A percentile compares a stretch with the other conserved stretches of the same genome.
Conservation (phyloP, 2,888 invertebrate genomes). For the Hypolimnas misippus region DNA sequence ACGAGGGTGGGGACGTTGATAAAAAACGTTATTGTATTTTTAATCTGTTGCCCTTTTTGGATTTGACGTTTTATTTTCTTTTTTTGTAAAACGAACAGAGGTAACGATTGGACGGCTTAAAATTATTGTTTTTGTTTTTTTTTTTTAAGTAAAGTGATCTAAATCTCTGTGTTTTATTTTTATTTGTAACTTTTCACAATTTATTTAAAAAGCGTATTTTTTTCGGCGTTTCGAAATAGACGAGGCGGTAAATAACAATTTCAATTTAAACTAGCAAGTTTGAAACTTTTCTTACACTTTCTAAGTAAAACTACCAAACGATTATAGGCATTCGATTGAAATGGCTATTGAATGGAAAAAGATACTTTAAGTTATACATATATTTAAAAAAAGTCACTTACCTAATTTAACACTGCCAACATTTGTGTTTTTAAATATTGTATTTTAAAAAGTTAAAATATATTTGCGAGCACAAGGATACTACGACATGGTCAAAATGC, state of each 20-base stretch:
- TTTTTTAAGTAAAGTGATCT: neutral
- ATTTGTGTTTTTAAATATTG: neutral
- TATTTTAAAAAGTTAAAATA: neutral
- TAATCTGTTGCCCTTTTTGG: conserved; percentile 17
- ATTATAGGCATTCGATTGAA: neutral
- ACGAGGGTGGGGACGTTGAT: conserved; percentile 37
- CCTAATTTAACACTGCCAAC: neutral
- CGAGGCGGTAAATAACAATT: neutral
- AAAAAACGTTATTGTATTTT: conserved; percentile 27
- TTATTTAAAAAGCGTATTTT: no score
- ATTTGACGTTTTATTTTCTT: conserved; percentile 10
- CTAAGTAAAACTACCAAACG: no score
- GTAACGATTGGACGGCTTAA: conserved; percentile 15
- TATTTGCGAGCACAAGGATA: conserved; percentile 28
- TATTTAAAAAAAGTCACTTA: conserved; percentile 1
- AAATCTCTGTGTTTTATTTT: no score
- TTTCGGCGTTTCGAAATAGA: no score
- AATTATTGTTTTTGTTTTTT: neutral
- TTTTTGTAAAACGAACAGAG: neutral
- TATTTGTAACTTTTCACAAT: no score
- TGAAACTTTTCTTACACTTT: no score
- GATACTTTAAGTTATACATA: neutral
- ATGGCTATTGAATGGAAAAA: neutral
- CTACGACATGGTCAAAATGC: conserved; percentile 63
- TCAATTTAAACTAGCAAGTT: neutral